Conservation (phyloP, 2,797 vertebrate genomes). For the Macroramphosus scolopax region DNA sequence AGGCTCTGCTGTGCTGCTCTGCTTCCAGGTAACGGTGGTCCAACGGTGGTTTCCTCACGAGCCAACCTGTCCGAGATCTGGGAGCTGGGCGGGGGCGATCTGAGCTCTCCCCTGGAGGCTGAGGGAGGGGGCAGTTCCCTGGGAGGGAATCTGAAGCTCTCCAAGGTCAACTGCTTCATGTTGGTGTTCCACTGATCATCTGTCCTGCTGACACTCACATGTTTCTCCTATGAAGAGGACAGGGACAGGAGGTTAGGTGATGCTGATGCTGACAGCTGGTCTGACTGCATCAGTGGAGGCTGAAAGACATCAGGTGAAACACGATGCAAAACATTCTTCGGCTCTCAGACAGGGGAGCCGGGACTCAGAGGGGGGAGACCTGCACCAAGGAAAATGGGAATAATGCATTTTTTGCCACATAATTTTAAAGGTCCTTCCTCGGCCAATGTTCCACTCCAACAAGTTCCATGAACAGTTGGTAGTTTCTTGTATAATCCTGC, state of each 20-base stretch:
- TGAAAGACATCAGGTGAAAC: too few species aligned
- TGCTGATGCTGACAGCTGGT: too few species aligned
- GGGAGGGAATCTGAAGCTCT: constrained; percentile 14
- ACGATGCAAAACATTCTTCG: too few species aligned
- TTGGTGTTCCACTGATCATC: constrained; percentile 23
- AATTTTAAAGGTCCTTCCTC: too few species aligned
- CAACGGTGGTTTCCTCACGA: constrained; percentile 13
- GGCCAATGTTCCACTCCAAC: too few species aligned
- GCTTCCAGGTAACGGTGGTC: constrained; percentile 8
- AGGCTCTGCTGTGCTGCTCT: constrained; percentile 42
- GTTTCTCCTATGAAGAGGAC: constrained; percentile 28
- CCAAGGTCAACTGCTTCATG: constrained; percentile 10
- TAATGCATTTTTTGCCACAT: too few species aligned
- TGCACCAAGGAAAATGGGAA: too few species aligned
- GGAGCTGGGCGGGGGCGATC: constrained; percentile 32
- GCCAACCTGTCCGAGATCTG: constrained; percentile 38
- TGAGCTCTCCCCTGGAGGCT: constrained; percentile 33
- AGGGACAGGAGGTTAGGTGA: constrained; percentile 1
- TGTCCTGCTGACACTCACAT: not conserved
- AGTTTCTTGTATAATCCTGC: too few species aligned
- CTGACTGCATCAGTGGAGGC: too few species aligned
- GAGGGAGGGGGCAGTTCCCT: constrained; percentile 23
- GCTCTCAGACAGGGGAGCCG: too few species aligned
- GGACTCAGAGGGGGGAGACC: too few species aligned
- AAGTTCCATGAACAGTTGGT: too few species aligned